A percentile compares a stretch with the other conserved stretches of the same genome.
phyloP scores from a whole-genome alignment of 2,113 vertebrate genomes.

The Pogonocichla stellata region DNA sequence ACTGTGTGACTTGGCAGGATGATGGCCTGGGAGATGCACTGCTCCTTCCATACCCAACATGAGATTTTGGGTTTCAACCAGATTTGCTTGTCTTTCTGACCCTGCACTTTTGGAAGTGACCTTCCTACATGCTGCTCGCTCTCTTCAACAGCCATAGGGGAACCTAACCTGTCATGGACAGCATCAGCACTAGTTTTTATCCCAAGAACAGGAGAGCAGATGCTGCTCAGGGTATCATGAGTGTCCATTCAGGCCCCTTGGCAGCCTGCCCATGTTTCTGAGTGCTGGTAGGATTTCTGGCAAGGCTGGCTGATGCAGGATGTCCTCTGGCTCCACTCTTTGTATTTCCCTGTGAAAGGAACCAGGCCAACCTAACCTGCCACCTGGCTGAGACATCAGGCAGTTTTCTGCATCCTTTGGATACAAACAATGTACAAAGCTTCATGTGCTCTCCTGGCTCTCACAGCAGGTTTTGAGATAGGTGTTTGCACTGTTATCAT shows the following conservation, averaged over 20 bases:
- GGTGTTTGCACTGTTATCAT: background rate
- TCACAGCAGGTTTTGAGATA: background rate
- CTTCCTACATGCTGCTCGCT: background rate
- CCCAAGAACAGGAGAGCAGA: background rate
- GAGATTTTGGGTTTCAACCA: background rate
- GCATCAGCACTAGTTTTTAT: background rate
- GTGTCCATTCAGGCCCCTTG: background rate
- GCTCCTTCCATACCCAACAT: accelerated
- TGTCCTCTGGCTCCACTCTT: accelerated
- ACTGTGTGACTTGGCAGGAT: background rate
- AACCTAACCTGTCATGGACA: background rate
- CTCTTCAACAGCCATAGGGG: background rate
- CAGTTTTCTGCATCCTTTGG: background rate
- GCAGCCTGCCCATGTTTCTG: background rate
- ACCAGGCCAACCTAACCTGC: background rate
- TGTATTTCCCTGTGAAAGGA: background rate
- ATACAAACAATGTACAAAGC: background rate
- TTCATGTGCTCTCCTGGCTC: background rate
- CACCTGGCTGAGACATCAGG: background rate
- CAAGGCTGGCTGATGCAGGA: background rate
- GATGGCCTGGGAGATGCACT: background rate
- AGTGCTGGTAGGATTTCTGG: background rate
- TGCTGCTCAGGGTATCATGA: background rate
- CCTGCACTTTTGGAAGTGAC: background rate
- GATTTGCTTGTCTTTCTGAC: background rate